phyloP scores from a whole-genome alignment of 2,797 vertebrate species.

The Cephalopachus bancanus region DNA sequence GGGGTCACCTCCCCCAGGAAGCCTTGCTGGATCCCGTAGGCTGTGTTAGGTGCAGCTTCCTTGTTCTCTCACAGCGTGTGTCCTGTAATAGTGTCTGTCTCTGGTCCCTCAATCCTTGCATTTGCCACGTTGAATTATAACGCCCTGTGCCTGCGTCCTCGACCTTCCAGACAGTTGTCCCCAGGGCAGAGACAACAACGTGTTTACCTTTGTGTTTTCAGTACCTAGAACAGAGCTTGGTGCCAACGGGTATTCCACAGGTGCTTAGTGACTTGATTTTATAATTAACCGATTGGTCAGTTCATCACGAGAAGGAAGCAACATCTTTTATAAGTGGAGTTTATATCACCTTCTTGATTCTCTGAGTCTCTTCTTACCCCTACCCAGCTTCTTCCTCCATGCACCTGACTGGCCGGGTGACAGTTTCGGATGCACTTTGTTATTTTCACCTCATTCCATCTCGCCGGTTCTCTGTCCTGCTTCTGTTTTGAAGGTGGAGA shows the following conservation, averaged over 20 bases:
- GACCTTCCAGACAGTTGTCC: background rate
- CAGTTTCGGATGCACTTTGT: background rate
- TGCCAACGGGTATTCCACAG: background rate
- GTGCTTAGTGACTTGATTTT: background rate
- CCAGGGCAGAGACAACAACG: background rate
- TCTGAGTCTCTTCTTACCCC: no score
- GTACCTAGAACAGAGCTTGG: background rate
- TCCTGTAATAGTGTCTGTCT: rapidly evolving
- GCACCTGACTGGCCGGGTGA: rapidly evolving
- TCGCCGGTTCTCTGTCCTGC: background rate
- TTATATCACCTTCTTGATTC: background rate
- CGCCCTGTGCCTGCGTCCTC: background rate
- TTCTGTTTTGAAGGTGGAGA: background rate
- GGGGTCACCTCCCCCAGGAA: background rate
- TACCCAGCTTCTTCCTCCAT: background rate
- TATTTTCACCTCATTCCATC: rapidly evolving
- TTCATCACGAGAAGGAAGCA: background rate
- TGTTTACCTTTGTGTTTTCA: background rate
- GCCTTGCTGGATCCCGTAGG: background rate
- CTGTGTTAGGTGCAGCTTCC: background rate
- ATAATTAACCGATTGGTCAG: no score
- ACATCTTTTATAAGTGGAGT: background rate
- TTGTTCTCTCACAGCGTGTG: background rate
- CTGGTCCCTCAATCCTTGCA: background rate
- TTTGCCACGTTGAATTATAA: no score